These are phyloP conservation scores for Ptychadena robeensis DNA, from an alignment of 2,797 vertebrate genomes.

Conservation along the genomic window DNA sequence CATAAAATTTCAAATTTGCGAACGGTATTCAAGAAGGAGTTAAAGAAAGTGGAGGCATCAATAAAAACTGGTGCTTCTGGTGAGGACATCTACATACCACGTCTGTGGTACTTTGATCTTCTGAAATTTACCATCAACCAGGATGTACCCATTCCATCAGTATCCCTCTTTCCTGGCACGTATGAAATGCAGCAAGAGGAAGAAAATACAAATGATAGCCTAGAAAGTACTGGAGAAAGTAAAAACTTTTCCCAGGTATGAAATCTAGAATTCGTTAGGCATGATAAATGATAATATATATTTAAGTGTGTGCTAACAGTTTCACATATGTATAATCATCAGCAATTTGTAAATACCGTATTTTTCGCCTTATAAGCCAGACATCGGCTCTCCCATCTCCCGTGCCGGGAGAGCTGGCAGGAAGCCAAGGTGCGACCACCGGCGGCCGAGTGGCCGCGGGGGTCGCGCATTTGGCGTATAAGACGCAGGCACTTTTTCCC, in stretches of 20 bases:
- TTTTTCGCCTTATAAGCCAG: no score
- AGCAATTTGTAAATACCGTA: neutral
- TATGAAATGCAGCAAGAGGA: constrained; percentile 28
- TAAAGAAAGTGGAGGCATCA: constrained; percentile 45
- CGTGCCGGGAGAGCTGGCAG: no score
- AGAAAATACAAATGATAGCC: constrained; percentile 47
- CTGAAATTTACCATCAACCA: constrained; percentile 37
- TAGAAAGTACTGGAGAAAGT: constrained; percentile 44
- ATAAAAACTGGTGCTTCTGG: constrained; percentile 27
- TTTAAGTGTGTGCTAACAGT: neutral
- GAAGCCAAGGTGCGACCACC: no score
- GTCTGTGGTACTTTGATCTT: constrained; percentile 45
- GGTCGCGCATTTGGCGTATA: no score
- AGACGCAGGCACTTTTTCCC: no score
- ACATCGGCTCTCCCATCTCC: no score
- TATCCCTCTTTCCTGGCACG: constrained; percentile 32
- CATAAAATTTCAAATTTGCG: constrained; percentile 46
- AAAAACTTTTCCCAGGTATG: constrained; percentile 37
- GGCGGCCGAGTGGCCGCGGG: no score
- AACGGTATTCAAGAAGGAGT: constrained; percentile 47
- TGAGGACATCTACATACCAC: constrained; percentile 44
- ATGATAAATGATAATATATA: neutral
- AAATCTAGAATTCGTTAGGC: neutral
- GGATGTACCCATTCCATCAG: constrained; percentile 12
- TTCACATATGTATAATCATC: neutral